Conservation (phyloP, 2,888 invertebrate species). For the Dermolepida albohirtum region DNA sequence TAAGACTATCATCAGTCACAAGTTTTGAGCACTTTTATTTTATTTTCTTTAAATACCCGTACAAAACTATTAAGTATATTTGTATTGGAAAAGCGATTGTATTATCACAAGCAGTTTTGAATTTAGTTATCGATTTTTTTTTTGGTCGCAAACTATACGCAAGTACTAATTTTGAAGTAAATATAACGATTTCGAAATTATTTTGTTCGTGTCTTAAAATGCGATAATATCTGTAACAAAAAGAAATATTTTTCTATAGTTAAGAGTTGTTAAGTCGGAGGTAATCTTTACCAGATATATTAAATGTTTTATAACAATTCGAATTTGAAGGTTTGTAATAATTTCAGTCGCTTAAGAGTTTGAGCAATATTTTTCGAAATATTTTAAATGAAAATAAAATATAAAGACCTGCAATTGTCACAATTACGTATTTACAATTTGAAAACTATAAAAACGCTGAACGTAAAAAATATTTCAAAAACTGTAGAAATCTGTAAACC, state of each 20-base stretch:
- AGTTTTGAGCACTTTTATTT: slow-evolving; percentile 39
- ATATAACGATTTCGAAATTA: slow-evolving; percentile 8
- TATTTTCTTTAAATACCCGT: slow-evolving; percentile 20
- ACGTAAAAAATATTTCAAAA: too few relatives aligned
- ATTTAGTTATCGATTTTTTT: slow-evolving; percentile 4
- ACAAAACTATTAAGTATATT: slow-evolving; percentile 27
- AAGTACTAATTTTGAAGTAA: slow-evolving; percentile 14
- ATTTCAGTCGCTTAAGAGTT: too few relatives aligned
- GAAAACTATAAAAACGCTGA: too few relatives aligned
- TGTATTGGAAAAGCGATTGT: slow-evolving; percentile 32
- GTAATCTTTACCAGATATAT: too few relatives aligned
- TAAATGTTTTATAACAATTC: too few relatives aligned
- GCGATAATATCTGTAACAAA: slow-evolving; percentile 31
- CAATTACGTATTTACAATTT: too few relatives aligned
- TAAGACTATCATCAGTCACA: slow-evolving; percentile 40
- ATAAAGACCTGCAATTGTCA: too few relatives aligned
- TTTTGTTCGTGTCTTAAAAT: slow-evolving; percentile 18
- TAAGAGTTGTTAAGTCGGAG: too few relatives aligned
- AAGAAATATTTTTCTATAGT: neutral
- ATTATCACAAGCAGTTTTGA: slow-evolving; percentile 39
- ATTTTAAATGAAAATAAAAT: too few relatives aligned
- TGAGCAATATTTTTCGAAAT: too few relatives aligned
- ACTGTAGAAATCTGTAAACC: too few relatives aligned
- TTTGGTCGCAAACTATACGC: slow-evolving; percentile 4
- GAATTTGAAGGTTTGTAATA: too few relatives aligned